Evolutionary conservation across 2,797 vertebrate genomes (phyloP).

Genomic region (Denticeps clupeoides): DNA sequence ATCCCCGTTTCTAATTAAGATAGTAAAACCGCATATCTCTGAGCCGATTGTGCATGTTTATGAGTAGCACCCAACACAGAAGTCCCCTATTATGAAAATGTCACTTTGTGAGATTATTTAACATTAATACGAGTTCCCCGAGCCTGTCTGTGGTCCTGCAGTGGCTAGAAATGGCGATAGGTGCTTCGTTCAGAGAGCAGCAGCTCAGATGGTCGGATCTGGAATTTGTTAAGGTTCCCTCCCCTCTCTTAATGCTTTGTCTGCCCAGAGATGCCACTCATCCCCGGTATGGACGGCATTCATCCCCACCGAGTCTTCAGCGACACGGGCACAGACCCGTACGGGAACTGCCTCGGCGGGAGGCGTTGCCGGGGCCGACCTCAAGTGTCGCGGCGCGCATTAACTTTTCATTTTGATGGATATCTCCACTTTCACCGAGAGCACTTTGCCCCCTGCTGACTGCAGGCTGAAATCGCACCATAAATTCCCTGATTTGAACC

Average conservation of each 20-base stretch:
- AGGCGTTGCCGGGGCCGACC: slow-evolving; percentile 1
- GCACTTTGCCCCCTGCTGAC: slow-evolving; percentile 62
- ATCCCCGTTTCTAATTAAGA: slow-evolving; percentile 4
- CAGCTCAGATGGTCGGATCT: too few relatives aligned
- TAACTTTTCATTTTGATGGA: slow-evolving; percentile 15
- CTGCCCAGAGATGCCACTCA: too few relatives aligned
- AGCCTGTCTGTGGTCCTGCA: too few relatives aligned
- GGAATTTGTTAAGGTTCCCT: too few relatives aligned
- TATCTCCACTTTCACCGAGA: slow-evolving; percentile 41
- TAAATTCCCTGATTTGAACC: slow-evolving; percentile 2
- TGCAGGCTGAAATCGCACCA: slow-evolving; percentile 44
- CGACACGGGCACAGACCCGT: neutral
- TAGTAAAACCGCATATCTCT: neutral
- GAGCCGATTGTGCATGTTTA: neutral
- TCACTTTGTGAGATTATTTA: too few relatives aligned
- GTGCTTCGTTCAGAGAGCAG: too few relatives aligned
- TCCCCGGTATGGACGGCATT: too few relatives aligned
- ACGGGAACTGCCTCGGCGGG: neutral
- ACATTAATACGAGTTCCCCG: too few relatives aligned
- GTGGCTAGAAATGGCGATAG: too few relatives aligned
- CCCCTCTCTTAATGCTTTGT: too few relatives aligned
- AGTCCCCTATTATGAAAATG: neutral
- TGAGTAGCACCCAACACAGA: neutral
- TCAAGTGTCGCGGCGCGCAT: slow-evolving; percentile 17
- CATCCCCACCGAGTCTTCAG: too few relatives aligned